Conservation (phyloP, 2,797 vertebrate genomes). For the Fringilla coelebs region DNA sequence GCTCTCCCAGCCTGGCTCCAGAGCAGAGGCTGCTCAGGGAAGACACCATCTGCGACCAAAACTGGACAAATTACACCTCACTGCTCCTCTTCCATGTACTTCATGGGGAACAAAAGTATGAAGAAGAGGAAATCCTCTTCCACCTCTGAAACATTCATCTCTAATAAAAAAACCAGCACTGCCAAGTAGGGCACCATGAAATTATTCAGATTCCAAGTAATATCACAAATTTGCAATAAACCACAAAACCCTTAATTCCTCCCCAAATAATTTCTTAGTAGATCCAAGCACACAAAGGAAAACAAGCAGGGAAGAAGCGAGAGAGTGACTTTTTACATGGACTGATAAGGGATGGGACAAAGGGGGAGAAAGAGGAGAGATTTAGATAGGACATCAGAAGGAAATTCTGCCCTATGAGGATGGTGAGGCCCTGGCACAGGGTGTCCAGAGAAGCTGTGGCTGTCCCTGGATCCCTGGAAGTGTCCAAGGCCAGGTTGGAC, state of each 20-base stretch:
- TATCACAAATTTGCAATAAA: neutral
- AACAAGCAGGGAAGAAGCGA: neutral
- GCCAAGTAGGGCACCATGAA: accelerated
- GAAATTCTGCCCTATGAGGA: neutral
- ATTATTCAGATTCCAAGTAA: neutral
- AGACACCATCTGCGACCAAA: neutral
- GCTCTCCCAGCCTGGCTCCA: neutral
- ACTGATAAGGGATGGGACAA: neutral
- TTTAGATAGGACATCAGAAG: neutral
- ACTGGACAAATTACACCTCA: neutral
- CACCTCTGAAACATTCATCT: neutral
- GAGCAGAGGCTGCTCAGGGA: neutral
- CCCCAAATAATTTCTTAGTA: neutral
- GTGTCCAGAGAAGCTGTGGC: neutral
- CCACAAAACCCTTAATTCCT: neutral
- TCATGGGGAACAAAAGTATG: neutral
- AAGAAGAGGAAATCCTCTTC: neutral
- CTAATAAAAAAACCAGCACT: neutral
- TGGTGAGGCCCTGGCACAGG: accelerated
- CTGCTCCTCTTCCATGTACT: neutral
- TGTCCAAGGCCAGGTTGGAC: neutral
- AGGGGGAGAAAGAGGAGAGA: no score
- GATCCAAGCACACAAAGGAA: neutral
- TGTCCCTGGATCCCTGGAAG: neutral
- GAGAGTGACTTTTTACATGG: neutral